A percentile compares a stretch with the other conserved stretches of the same genome.
Conservation (phyloP, 2,797 vertebrate species). For the Cuniculus paca region DNA sequence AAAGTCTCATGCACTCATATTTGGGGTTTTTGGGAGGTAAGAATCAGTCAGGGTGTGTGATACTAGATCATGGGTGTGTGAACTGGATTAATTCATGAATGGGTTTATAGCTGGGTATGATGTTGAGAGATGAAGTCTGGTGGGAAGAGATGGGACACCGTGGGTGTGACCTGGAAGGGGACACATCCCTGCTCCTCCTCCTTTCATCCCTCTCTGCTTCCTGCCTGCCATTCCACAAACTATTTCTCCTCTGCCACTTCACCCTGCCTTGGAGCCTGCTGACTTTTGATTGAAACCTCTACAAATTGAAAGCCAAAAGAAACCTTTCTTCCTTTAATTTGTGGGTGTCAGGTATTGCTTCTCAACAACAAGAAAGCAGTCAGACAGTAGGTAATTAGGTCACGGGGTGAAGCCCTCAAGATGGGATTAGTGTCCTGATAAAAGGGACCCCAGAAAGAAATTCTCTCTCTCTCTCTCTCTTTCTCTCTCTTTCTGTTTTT, state of each 20-base stretch:
- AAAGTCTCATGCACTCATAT: not conserved
- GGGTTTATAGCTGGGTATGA: not conserved
- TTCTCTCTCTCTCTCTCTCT: not conserved
- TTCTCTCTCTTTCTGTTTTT: too few relatives aligned
- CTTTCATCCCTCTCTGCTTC: not conserved
- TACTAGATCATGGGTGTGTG: not conserved
- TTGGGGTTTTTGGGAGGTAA: not conserved
- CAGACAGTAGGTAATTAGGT: not conserved
- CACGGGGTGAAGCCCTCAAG: not conserved
- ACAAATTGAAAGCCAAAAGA: not conserved
- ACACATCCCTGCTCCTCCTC: not conserved
- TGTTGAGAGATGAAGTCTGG: not conserved
- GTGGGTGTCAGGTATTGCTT: not conserved
- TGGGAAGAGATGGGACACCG: not conserved
- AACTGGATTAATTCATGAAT: not conserved
- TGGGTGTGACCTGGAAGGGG: not conserved
- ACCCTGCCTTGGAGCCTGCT: not conserved
- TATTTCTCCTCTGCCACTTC: not conserved
- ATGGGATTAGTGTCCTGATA: too few relatives aligned
- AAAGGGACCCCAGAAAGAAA: not conserved
- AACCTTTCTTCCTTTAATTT: not conserved
- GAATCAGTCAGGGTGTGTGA: not conserved
- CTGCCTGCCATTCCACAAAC: not conserved
- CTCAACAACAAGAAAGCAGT: not conserved
- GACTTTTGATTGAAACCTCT: not conserved